phyloP scores from a whole-genome alignment of 53 echinoderm and acorn worm genomes.

The Echinarachnius parma region DNA sequence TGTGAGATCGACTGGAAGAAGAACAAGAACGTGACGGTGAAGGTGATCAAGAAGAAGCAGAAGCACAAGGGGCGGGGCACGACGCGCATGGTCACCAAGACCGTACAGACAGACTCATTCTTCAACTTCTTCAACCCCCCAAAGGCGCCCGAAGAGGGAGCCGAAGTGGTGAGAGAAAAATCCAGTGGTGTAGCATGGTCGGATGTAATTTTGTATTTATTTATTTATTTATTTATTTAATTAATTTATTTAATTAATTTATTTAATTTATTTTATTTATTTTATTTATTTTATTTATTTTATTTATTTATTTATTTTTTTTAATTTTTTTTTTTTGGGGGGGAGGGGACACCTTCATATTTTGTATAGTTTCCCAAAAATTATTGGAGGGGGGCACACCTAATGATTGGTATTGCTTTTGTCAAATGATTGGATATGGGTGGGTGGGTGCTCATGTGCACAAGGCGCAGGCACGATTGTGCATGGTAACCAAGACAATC shows the following conservation, averaged over 20 bases:
- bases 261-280: no score
- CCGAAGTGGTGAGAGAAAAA: constrained; percentile 88
- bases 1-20: constrained; percentile 99
- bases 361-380: no score
- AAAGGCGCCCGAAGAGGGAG: constrained; percentile 80
- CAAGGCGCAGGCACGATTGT: constrained; percentile 80
- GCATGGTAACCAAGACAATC: constrained; percentile 86
- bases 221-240: no score
- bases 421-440: no score
- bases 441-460: no score
- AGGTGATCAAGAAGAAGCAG: constrained; percentile 94
- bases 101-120: constrained; percentile 92
- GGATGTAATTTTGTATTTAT: no score
- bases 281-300: no score
- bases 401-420: no score
- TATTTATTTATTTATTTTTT: neutral
- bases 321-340: neutral
- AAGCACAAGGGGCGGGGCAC: constrained; percentile 94
- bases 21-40: constrained; percentile 94
- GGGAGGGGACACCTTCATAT: no score
- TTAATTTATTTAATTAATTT: no score
- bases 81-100: constrained; percentile 88
- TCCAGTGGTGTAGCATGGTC: no score
- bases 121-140: constrained; percentile 99
- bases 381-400: no score